Conservation (phyloP, 2,888 invertebrate genomes). For the Chymomyza fuscimana region DNA sequence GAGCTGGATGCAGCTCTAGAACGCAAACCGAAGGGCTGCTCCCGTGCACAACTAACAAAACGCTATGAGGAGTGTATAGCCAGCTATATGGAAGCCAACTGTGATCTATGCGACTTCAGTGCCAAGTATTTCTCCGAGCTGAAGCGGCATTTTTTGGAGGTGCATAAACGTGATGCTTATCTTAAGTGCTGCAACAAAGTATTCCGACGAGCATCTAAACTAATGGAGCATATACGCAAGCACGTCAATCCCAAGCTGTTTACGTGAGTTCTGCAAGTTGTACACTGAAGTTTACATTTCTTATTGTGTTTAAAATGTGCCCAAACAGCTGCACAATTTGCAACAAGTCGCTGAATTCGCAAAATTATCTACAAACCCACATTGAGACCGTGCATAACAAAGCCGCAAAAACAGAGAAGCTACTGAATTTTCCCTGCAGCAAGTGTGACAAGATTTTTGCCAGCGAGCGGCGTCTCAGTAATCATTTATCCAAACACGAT, state of each 20-base stretch:
- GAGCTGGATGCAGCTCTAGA: constrained; percentile 53
- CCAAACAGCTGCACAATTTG: constrained; percentile 54
- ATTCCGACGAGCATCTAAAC: constrained; percentile 62
- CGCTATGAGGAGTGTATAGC: constrained; percentile 64
- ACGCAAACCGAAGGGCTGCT: constrained; percentile 65
- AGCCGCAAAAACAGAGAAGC: constrained; percentile 53
- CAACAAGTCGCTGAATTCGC: constrained; percentile 62
- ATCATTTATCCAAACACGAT: constrained; percentile 59
- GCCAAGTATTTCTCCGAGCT: constrained; percentile 64
- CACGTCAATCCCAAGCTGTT: constrained; percentile 73
- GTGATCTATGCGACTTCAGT: constrained; percentile 68
- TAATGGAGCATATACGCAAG: constrained; percentile 72
- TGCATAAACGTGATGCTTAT: constrained; percentile 69
- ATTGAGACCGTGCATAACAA: constrained; percentile 67
- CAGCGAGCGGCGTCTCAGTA: constrained; percentile 55
- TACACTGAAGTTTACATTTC: background rate
- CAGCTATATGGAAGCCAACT: constrained; percentile 68
- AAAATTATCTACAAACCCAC: constrained; percentile 62
- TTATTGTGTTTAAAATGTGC: background rate
- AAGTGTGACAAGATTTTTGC: constrained; percentile 65
- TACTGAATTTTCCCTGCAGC: constrained; percentile 56
- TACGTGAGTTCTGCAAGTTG: constrained; percentile 50
- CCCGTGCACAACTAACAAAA: constrained; percentile 57
- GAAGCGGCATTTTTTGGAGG: constrained; percentile 64
- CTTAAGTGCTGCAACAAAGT: constrained; percentile 71